phyloP scores from a whole-genome alignment of 2,888 invertebrate species.

The Cephalotes varians region DNA sequence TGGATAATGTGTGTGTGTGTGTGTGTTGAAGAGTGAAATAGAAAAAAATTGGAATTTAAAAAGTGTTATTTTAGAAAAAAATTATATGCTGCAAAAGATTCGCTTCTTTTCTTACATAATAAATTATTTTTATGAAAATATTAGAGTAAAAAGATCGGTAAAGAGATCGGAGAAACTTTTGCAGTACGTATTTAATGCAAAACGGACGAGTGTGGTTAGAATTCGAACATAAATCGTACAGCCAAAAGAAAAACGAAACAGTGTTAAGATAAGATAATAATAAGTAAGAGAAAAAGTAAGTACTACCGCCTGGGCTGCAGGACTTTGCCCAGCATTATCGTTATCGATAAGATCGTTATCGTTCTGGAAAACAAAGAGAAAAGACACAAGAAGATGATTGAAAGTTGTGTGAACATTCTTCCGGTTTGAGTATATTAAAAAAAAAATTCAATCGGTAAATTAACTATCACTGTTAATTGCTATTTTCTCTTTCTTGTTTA shows the following conservation, averaged over 20 bases:
- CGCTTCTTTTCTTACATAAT: not conserved
- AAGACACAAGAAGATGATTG: constrained; percentile 84
- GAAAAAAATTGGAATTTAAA: constrained; percentile 16
- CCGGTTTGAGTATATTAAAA: constrained; percentile 60
- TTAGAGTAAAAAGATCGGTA: not conserved
- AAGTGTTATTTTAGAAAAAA: constrained; percentile 58
- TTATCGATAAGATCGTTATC: constrained; percentile 86
- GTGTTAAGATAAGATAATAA: constrained; percentile 72
- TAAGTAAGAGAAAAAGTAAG: constrained; percentile 83
- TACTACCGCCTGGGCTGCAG: constrained; percentile 86
- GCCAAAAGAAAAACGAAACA: constrained; percentile 55
- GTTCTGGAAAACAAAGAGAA: constrained; percentile 85
- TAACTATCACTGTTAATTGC: constrained; percentile 4
- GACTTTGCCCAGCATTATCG: constrained; percentile 86
- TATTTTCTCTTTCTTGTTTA: no score
- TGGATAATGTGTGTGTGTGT: constrained; percentile 20
- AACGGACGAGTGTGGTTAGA: constrained; percentile 47
- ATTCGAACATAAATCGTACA: constrained; percentile 56
- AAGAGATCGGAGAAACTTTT: constrained; percentile 34
- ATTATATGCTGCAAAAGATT: constrained; percentile 50
- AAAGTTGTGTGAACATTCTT: constrained; percentile 79
- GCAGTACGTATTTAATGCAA: constrained; percentile 35
- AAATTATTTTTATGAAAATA: not conserved
- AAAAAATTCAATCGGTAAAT: constrained; percentile 21
- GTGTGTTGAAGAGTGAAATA: not conserved